Percentiles rank a stretch among this genome's conserved stretches.
These are phyloP conservation scores for Trichomycterus rosablanca DNA, from an alignment of 2,113 vertebrate species.

Conservation along the genomic window DNA sequence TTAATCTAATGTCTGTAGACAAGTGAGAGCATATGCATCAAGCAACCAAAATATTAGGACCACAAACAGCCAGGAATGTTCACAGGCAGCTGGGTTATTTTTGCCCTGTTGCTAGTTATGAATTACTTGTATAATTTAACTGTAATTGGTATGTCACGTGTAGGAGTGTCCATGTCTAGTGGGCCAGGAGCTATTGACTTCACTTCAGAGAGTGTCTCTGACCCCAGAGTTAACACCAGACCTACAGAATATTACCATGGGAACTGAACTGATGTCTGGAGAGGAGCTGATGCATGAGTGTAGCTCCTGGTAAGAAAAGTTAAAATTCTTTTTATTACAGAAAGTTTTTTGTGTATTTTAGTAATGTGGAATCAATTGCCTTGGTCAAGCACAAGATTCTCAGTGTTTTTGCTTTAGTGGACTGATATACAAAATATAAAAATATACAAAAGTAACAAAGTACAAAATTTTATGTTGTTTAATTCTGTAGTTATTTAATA, in stretches of 20 bases:
- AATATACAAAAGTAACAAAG: too few relatives aligned
- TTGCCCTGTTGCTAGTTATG: too few relatives aligned
- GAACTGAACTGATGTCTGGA: slow-evolving; percentile 68
- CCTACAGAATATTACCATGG: slow-evolving; percentile 55
- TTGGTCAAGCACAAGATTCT: not conserved
- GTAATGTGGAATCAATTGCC: not conserved
- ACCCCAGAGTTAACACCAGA: slow-evolving; percentile 28
- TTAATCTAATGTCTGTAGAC: not conserved
- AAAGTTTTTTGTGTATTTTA: not conserved
- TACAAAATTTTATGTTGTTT: too few relatives aligned
- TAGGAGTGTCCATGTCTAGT: slow-evolving; percentile 82
- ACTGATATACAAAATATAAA: too few relatives aligned
- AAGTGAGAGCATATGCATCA: too few relatives aligned
- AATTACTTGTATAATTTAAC: too few relatives aligned
- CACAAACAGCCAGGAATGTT: not conserved
- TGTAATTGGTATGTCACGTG: not conserved
- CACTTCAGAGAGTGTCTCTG: slow-evolving; percentile 51
- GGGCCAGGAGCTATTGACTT: slow-evolving; percentile 56
- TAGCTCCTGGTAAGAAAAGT: slow-evolving; percentile 69
- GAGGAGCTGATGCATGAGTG: slow-evolving; percentile 65
- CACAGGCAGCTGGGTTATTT: not conserved
- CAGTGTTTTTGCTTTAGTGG: not conserved
- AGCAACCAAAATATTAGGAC: too few relatives aligned
- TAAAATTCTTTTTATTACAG: not conserved
- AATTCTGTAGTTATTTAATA: too few relatives aligned